Evolutionary conservation across 2,888 invertebrate genomes (phyloP).

Genomic region (Chouioia cunea): DNA sequence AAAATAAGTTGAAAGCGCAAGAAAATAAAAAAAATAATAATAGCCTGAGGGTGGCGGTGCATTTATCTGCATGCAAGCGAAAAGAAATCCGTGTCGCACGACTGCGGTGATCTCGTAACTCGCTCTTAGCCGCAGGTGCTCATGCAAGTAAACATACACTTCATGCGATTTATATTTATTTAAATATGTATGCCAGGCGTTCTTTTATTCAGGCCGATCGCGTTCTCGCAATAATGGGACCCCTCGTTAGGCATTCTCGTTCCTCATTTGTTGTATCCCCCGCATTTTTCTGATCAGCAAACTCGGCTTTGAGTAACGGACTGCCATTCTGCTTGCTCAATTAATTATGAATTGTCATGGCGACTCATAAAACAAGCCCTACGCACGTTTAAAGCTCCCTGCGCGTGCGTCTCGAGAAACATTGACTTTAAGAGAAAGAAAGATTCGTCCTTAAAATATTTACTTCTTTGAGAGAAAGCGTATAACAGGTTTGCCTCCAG

Average conservation of each 20-base stretch:
- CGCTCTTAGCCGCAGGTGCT: conserved; percentile 23
- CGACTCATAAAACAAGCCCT: no score
- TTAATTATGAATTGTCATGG: conserved; percentile 35
- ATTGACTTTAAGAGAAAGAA: no score
- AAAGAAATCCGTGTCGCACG: conserved; percentile 37
- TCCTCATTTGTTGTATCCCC: conserved; percentile 1
- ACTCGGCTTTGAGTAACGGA: neutral
- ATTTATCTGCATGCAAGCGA: neutral
- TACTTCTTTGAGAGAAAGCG: no score
- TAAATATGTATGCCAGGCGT: conserved; percentile 35
- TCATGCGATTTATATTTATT: conserved; percentile 17
- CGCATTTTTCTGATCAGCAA: conserved; percentile 10
- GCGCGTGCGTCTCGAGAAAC: no score
- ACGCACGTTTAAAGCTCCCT: no score
- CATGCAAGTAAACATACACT: conserved; percentile 14
- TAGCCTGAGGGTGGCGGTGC: neutral
- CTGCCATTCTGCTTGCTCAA: conserved; percentile 8
- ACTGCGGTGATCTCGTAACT: neutral
- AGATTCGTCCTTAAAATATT: no score
- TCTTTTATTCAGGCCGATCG: conserved; percentile 30
- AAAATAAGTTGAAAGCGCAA: conserved; percentile 19
- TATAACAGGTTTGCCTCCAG: no score
- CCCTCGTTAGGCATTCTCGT: neutral
- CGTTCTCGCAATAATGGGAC: conserved; percentile 1
- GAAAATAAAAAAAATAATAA: conserved; percentile 14